Evolutionary conservation across 2,797 vertebrate genomes (phyloP).

Genomic region (Nannoperca obscura): DNA sequence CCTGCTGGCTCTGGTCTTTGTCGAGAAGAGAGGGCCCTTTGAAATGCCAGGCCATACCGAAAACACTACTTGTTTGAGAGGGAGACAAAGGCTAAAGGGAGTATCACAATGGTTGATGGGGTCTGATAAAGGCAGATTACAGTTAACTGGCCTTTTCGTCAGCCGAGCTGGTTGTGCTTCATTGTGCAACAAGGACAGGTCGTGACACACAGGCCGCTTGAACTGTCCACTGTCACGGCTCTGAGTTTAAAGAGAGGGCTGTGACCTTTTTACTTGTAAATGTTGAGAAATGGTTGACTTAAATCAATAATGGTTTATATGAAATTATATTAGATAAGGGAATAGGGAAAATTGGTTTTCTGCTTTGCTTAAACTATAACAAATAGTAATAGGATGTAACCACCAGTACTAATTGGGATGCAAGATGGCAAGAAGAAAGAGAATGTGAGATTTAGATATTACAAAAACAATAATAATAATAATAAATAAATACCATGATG

Average conservation of each 20-base stretch:
- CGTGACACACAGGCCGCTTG: conserved; percentile 25
- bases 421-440: background rate
- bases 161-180: conserved; percentile 57
- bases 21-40: conserved; percentile 70
- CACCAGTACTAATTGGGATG: background rate
- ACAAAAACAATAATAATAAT: background rate
- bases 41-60: conserved; percentile 69
- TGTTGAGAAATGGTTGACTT: background rate
- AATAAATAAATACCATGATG: background rate
- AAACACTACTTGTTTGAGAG: conserved; percentile 63
- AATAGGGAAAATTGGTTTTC: conserved; percentile 1
- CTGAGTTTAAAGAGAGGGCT: conserved; percentile 27
- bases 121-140: conserved; percentile 73
- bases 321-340: background rate
- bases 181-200: conserved; percentile 55
- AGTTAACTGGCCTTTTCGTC: conserved; percentile 66
- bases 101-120: conserved; percentile 66
- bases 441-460: background rate
- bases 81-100: conserved; percentile 69
- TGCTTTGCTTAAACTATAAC: conserved; percentile 19
- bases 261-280: conserved; percentile 34
- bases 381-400: conserved; percentile 14
- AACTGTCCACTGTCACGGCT: background rate
- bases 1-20: conserved; percentile 78
- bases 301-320: background rate